Conservation (phyloP, 2,888 invertebrate genomes). For the Monochamus alternatus region DNA sequence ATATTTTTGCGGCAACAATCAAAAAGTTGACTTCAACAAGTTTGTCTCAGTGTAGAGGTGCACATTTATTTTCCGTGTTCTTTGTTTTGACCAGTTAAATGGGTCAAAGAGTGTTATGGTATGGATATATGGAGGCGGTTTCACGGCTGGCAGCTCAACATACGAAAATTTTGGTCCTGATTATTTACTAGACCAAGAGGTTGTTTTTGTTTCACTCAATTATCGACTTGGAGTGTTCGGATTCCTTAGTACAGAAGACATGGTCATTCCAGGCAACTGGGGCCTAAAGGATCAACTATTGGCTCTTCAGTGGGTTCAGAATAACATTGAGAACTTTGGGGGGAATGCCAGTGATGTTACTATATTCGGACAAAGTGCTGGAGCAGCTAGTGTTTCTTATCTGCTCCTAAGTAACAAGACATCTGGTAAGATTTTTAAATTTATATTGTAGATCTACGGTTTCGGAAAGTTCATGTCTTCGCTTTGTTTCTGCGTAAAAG, state of each 20-base stretch:
- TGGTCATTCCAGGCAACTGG: conserved; percentile 44
- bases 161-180: conserved; percentile 34
- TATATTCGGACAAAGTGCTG: conserved; percentile 53
- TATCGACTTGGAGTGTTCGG: conserved; percentile 49
- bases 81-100: conserved; percentile 11
- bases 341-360: conserved; percentile 48
- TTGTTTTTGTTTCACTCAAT: conserved; percentile 45
- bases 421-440: conserved; percentile 35
- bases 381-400: conserved; percentile 47
- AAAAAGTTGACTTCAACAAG: too few species aligned
- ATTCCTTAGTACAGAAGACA: conserved; percentile 51
- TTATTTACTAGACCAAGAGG: conserved; percentile 42
- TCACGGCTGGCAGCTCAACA: conserved; percentile 31
- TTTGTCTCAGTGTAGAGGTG: too few species aligned
- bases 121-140: conserved; percentile 46
- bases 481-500: too few species aligned
- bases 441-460: too few species aligned
- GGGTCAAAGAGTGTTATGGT: conserved; percentile 29
- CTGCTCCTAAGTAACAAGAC: conserved; percentile 45
- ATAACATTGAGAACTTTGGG: conserved; percentile 48
- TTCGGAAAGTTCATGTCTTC: too few species aligned
- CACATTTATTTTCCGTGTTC: background rate
- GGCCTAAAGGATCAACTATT: conserved; percentile 52
- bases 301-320: conserved; percentile 50
- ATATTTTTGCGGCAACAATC: too few species aligned